Evolutionary conservation across 2,888 invertebrate genomes (phyloP), one percentile per base, ranked within the genome.

Genomic region (Drosophila cognata): DNA sequence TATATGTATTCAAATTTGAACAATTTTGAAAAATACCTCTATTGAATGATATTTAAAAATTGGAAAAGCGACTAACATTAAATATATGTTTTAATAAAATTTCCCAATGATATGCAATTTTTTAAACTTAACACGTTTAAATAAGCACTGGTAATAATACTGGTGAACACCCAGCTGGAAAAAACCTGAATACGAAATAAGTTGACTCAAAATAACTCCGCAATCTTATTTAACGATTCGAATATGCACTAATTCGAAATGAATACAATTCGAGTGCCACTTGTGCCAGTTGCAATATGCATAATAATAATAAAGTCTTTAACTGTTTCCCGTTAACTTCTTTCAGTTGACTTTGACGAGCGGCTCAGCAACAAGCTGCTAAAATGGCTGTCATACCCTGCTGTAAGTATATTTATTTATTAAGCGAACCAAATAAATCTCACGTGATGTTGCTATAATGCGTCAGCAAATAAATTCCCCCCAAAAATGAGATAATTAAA

Each of bases 341-440:
- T 72, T 79, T 55, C 79, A 79, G 78, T 73, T 77, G 58, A 72
- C 31, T 46, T 35, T 71, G 63, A 59, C 59, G 52, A 60, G 66
- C 28, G 65, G 52, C 72, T 38, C 46, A 28, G 16, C 41, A 35
- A 59, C 62, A 65, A 77, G 41, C 74, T 68, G 69, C 50, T 74
- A 73, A 81, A 72, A 85, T 85, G 85, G 85, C 85, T 77, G 88
- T 89, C 74, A 76, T 85, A 28, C 85, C 85, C 51, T 75, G 80
- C 70, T 84, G 85, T 85, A 84, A 85, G 85, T 85, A 77, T 29
- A 50, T 56, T 51, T 55, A 53, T 63, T 31, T 48, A 35, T 50
- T 8, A 48, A 52, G 31, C 41, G 58, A 50, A 7, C 46, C 33
- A 48, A 51, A 73, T 57, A 35, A 57, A 25, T 57, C 53, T 87